These are phyloP conservation scores for Numenius phaeopus DNA, from an alignment of 2,797 vertebrate genomes.

Conservation along the genomic window DNA sequence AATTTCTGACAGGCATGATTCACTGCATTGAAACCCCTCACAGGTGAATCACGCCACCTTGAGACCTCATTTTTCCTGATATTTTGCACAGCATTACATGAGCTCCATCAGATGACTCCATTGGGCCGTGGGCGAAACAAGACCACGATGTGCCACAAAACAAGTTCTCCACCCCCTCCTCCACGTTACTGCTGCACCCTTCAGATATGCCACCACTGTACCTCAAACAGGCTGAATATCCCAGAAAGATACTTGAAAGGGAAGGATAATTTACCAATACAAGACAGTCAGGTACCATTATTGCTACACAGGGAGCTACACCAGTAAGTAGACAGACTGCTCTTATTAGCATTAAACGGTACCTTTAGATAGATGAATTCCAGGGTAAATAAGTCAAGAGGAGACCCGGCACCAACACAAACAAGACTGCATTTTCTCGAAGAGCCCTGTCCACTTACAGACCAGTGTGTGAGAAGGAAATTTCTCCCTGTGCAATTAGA, in stretches of 20 bases:
- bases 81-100: slow-evolving; percentile 10
- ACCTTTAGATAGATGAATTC: not conserved
- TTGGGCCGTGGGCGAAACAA: slow-evolving; percentile 9
- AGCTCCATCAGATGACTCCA: slow-evolving; percentile 40
- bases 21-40: slow-evolving; percentile 21
- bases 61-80: slow-evolving; percentile 62
- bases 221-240: not conserved
- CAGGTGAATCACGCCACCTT: slow-evolving; percentile 68
- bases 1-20: slow-evolving; percentile 55
- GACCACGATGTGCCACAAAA: slow-evolving; percentile 1
- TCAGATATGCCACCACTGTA: not conserved
- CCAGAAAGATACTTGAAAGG: not conserved
- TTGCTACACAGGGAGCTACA: not conserved
- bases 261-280: not conserved
- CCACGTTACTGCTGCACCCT: not conserved
- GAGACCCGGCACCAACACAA: not conserved
- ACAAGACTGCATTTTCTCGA: not conserved
- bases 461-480: not conserved
- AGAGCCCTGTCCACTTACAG: not conserved
- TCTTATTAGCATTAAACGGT: not conserved
- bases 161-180: slow-evolving; percentile 6
- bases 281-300: not conserved
- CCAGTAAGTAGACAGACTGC: not conserved
- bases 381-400: not conserved
- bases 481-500: not conserved